Base-by-base conservation (phyloP, 1,140 invertebrate genomes). In the Spodoptera litura region DNA sequence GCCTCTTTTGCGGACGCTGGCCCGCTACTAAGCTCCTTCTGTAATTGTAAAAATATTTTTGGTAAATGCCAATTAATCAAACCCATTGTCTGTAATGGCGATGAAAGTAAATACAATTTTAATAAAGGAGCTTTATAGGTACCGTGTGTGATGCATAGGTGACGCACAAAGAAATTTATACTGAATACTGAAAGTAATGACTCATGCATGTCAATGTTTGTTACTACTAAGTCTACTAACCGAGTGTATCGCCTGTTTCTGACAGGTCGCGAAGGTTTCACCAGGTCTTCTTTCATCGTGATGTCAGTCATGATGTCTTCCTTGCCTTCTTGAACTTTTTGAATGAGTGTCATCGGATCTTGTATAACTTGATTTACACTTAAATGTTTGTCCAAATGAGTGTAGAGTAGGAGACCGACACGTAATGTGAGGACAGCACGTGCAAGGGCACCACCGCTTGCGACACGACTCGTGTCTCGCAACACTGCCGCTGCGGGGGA, bases 1-100 rank as follows among this genome's bases (percentile, higher is more conserved):
- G 93, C 51, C 96, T 94, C 86, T 97, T 97, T 56, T 95, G 95
- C 44, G 96, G 95, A n/a, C 96, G 93, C 81, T 95, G 95, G 44
- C 96, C 95, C 56, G 95, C 95, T 13, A 94, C 94, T 81, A 95
- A 95, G 66, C 91, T 93, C 87, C 95, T 94, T 85, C 96, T 96
- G 87, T 75, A 91, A 91, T 82, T 9, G 35, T 49, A 55, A 74
- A 83, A 81, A 81, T 38, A 44, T 44, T 6, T 44, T 44, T 44
- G 38, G 72, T 31, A 75, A 44, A 12, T 10, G 9, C 13, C 64
- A 44, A 44, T 6, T 44, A 44, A 44, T 6, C 3, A 9, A 9
- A 44, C 5, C 38, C 8, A 44, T 44, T 44, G 38, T 44, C 38
- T 44, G 5, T 6, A 10, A 44, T 44, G 38, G 3, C 38, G 38